phyloP scores from a whole-genome alignment of 2,113 vertebrate species.

The Pelodiscus sinensis region DNA sequence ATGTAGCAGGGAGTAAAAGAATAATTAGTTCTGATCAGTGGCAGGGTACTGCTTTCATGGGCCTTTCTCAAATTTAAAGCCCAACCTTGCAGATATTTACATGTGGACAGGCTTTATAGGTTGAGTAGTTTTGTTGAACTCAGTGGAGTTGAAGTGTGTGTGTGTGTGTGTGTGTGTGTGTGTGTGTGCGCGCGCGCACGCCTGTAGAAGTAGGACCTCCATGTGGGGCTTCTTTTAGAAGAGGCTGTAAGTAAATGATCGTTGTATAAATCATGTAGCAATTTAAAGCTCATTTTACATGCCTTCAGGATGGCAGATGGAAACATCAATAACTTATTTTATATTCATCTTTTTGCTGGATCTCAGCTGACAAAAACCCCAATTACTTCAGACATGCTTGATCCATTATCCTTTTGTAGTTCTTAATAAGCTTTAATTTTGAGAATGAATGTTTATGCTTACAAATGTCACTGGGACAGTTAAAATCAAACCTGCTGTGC shows the following conservation, averaged over 20 bases:
- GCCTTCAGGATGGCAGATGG: constrained; percentile 28
- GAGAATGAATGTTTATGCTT: constrained; percentile 59
- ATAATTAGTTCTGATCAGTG: background rate
- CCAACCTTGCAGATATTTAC: background rate
- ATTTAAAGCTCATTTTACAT: constrained; percentile 34
- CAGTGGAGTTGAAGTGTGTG: background rate
- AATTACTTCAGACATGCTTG: background rate
- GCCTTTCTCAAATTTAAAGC: background rate
- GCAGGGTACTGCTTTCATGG: background rate
- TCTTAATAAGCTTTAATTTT: constrained; percentile 49
- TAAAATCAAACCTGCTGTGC: constrained; percentile 45
- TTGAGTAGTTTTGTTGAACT: background rate
- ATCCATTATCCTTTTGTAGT: constrained; percentile 34
- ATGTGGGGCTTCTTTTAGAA: background rate
- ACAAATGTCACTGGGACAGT: constrained; percentile 37
- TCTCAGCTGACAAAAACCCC: constrained; percentile 52
- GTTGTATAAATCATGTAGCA: constrained; percentile 5
- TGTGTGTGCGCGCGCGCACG: fast-evolving
- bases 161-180: fast-evolving
- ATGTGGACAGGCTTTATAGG: background rate
- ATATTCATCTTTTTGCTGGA: constrained; percentile 44
- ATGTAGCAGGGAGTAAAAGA: background rate
- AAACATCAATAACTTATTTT: constrained; percentile 41
- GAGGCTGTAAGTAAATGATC: background rate
- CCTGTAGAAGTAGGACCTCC: background rate